Conservation (phyloP, 2,888 invertebrate species). For the Oscheius sp. region DNA sequence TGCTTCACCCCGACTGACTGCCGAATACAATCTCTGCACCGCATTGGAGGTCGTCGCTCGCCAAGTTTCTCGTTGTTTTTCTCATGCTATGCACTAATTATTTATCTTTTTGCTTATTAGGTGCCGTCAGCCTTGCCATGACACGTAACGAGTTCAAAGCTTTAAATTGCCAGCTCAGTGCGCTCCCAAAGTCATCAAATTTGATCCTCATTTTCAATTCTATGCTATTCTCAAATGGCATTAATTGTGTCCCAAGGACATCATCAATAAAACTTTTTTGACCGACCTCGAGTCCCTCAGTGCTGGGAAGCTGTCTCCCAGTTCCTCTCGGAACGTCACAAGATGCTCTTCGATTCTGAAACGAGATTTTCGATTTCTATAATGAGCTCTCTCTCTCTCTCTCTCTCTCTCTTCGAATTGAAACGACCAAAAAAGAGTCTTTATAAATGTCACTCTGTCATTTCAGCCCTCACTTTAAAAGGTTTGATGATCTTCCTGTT, state of each 20-base stretch:
- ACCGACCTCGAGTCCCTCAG: slow-evolving; percentile 52
- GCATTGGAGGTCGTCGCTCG: slow-evolving; percentile 40
- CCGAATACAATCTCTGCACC: slow-evolving; percentile 45
- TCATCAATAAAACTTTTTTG: neutral
- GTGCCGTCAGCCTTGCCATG: slow-evolving; percentile 21
- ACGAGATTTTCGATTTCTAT: neutral
- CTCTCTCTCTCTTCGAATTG: neutral
- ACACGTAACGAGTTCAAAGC: neutral
- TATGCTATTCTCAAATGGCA: neutral
- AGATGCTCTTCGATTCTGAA: slow-evolving; percentile 46
- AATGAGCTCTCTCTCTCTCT: neutral
- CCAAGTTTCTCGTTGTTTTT: slow-evolving; percentile 38
- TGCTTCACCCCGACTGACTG: slow-evolving; percentile 36
- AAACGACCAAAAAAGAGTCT: neutral
- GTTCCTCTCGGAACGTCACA: slow-evolving; percentile 53
- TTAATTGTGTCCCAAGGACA: slow-evolving; percentile 1
- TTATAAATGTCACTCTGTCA: slow-evolving; percentile 2
- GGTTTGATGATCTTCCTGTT: no score
- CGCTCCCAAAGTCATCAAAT: neutral
- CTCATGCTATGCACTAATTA: slow-evolving; percentile 11
- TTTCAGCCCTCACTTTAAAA: neutral
- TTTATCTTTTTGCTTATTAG: neutral
- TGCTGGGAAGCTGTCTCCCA: slow-evolving; percentile 51
- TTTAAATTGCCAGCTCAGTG: slow-evolving; percentile 2
- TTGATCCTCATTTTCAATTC: slow-evolving; percentile 9